Conservation (phyloP, 1,140 invertebrate species). For the Pseudobourletiella spinata region DNA sequence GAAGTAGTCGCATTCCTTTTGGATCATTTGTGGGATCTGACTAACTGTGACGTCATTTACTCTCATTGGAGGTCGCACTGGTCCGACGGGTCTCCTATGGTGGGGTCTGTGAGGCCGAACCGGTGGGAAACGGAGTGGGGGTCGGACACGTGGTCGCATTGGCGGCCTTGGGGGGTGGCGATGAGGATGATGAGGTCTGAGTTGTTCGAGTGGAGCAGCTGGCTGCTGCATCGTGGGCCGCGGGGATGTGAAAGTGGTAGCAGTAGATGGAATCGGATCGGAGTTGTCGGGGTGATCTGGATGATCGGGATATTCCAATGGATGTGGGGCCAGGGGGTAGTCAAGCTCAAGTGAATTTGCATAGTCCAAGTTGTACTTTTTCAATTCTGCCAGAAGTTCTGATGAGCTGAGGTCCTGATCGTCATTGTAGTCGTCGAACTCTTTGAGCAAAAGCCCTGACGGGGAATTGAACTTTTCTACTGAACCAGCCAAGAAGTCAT, state of each 20-base stretch:
- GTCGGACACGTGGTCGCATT: constrained; percentile 1
- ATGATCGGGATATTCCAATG: constrained; percentile 34
- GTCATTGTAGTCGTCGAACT: constrained; percentile 7
- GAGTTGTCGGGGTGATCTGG: constrained; percentile 28
- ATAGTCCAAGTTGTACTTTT: constrained; percentile 24
- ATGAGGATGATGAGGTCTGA: not conserved
- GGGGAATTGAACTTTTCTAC: not conserved
- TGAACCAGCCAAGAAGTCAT: not conserved
- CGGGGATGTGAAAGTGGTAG: constrained; percentile 1
- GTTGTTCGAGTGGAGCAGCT: not conserved
- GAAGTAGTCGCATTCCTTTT: constrained; percentile 57
- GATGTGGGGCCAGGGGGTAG: constrained; percentile 27
- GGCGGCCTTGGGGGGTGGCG: constrained; percentile 9
- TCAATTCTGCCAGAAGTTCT: constrained; percentile 32
- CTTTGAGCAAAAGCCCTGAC: not conserved
- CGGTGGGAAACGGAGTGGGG: not conserved
- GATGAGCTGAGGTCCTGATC: constrained; percentile 15
- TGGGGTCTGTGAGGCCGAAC: not conserved
- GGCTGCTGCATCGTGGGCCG: constrained; percentile 2
- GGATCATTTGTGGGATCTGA: constrained; percentile 29
- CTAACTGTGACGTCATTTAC: constrained; percentile 34
- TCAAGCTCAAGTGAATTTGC: constrained; percentile 30
- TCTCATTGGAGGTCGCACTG: constrained; percentile 13
- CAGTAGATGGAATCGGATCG: not conserved
- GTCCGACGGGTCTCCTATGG: not conserved